A percentile compares a stretch with the other conserved stretches of the same genome.
Conservation (phyloP, 2,888 invertebrate genomes). For the Augiades crinisus region DNA sequence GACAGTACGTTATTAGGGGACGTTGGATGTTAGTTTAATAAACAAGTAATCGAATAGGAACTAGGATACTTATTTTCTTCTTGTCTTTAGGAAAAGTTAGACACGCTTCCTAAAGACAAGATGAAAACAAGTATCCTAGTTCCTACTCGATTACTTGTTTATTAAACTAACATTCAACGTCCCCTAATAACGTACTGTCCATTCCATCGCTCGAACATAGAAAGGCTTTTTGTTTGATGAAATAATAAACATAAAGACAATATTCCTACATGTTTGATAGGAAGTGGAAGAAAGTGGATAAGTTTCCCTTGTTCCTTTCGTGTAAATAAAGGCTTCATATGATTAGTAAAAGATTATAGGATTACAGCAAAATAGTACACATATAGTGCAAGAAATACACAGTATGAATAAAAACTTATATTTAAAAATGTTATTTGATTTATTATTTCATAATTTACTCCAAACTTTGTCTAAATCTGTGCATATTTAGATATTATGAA, state of each 20-base stretch:
- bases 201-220: slow-evolving; percentile 39
- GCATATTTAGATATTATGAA: too few relatives aligned
- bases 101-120: background rate
- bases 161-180: slow-evolving; percentile 21
- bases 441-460: too few relatives aligned
- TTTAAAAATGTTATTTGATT: too few relatives aligned
- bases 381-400: too few relatives aligned
- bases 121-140: background rate
- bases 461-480: too few relatives aligned
- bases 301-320: slow-evolving; percentile 5
- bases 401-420: too few relatives aligned
- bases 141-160: slow-evolving; percentile 5
- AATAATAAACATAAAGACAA: slow-evolving; percentile 41
- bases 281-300: background rate
- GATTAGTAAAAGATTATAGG: too few relatives aligned
- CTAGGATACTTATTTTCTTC: background rate
- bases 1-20: slow-evolving; percentile 1
- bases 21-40: slow-evolving; percentile 21
- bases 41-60: slow-evolving; percentile 3
- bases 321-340: too few relatives aligned
- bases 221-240: slow-evolving; percentile 47
- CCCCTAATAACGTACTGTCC: slow-evolving; percentile 1
- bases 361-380: too few relatives aligned
- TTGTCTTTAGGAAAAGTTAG: background rate
- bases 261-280: slow-evolving; percentile 18